Conservation (phyloP, 2,113 vertebrate genomes). For the Tychaedon coryphoeus region DNA sequence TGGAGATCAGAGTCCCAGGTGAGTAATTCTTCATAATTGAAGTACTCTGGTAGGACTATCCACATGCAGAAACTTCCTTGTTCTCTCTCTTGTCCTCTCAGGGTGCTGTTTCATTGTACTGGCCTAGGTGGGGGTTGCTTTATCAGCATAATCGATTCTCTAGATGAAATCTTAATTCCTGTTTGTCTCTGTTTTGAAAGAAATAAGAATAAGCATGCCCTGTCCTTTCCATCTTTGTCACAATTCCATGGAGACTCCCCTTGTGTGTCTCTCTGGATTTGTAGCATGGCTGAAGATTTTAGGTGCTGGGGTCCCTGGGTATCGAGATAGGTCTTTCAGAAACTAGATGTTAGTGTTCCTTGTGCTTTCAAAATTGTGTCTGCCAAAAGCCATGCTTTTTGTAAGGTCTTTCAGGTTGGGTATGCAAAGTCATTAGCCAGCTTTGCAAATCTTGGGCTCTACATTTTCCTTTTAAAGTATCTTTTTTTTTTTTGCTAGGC, state of each 20-base stretch:
- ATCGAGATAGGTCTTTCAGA: neutral
- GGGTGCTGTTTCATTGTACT: neutral
- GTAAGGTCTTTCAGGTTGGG: neutral
- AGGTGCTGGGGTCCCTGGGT: neutral
- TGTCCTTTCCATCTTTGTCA: neutral
- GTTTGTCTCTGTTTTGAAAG: neutral
- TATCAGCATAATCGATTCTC: neutral
- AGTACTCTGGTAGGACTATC: neutral
- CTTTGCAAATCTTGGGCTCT: constrained; percentile 6
- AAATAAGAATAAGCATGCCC: neutral
- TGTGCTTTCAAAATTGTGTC: neutral
- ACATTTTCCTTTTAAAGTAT: neutral
- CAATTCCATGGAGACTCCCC: neutral
- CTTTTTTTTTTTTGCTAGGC: neutral
- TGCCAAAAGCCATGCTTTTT: neutral
- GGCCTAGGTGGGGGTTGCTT: neutral
- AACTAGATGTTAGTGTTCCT: neutral
- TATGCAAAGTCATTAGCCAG: neutral
- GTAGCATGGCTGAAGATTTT: neutral
- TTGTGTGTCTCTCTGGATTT: neutral
- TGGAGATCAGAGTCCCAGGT: neutral
- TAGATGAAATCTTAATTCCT: neutral
- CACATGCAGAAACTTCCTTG: rapidly evolving
- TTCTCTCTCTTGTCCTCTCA: neutral
- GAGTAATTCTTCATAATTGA: neutral